Percentiles rank a stretch among this genome's conserved stretches.
phyloP scores from a whole-genome alignment of 2,113 vertebrate species.

The Pygoscelis antarcticus region DNA sequence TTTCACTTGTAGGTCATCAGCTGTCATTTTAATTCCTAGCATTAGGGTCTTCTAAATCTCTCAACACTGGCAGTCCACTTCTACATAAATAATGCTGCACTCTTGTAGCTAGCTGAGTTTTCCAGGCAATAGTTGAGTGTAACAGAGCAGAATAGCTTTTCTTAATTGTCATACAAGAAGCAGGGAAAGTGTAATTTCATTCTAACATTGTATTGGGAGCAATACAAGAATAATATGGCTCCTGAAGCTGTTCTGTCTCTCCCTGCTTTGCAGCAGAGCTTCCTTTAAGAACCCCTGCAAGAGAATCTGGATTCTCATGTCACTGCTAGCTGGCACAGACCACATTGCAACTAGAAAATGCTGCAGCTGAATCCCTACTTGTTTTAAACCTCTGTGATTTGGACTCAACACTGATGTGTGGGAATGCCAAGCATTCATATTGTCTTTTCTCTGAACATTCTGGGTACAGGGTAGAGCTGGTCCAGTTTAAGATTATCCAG shows the following conservation, averaged over 20 bases:
- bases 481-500: background rate
- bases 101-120: background rate
- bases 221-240: background rate
- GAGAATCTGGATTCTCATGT: background rate
- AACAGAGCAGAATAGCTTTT: background rate
- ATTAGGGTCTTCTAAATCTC: background rate
- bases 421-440: background rate
- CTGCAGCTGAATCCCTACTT: background rate
- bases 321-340: background rate
- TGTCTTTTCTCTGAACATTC: background rate
- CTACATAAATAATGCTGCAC: background rate
- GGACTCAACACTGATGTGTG: background rate
- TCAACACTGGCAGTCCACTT: background rate
- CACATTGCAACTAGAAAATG: background rate
- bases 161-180: background rate
- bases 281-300: background rate
- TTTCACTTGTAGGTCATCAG: conserved; percentile 6
- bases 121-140: background rate
- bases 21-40: conserved; percentile 16
- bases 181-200: background rate
- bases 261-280: background rate
- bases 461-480: background rate
- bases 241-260: background rate
- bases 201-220: background rate
- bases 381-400: background rate